These are phyloP conservation scores for Coptodon bakossiorum DNA, from an alignment of 2,113 vertebrate species.

Conservation along the genomic window DNA sequence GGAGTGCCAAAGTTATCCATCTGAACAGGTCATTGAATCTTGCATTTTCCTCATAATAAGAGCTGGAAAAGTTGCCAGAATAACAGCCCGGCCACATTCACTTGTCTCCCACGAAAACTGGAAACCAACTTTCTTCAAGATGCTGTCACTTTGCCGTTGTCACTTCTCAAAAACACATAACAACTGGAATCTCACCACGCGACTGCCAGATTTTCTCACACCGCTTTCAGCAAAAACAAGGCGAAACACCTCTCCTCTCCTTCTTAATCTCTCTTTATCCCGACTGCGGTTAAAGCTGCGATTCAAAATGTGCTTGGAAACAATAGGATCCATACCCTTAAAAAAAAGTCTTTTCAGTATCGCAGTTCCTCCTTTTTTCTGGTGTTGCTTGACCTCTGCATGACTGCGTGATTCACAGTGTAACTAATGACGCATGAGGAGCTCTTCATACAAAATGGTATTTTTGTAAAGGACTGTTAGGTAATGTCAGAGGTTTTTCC, in stretches of 20 bases:
- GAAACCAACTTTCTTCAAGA: constrained; percentile 15
- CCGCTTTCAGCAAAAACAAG: neutral
- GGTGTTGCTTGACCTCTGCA: neutral
- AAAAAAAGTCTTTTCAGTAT: neutral
- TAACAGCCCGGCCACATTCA: neutral
- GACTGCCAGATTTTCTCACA: neutral
- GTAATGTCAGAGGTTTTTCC: constrained; percentile 15
- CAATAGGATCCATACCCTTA: neutral
- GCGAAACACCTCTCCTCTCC: neutral
- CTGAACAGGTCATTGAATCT: neutral
- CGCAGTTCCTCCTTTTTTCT: neutral
- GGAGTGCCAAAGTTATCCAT: neutral
- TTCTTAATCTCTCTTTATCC: neutral
- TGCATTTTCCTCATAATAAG: neutral
- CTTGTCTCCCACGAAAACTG: neutral
- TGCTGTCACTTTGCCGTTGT: constrained; percentile 11
- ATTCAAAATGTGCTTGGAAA: neutral
- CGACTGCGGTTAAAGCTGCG: neutral
- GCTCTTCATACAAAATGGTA: constrained; percentile 17
- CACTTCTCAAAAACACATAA: constrained; percentile 17
- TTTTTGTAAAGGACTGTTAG: constrained; percentile 24
- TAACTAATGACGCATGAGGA: constrained; percentile 36
- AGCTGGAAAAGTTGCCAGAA: neutral
- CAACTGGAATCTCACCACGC: neutral
- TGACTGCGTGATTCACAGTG: constrained; percentile 15